Base-by-base conservation (phyloP, 2,797 vertebrate genomes). In the Sebastes aleutianus region DNA sequence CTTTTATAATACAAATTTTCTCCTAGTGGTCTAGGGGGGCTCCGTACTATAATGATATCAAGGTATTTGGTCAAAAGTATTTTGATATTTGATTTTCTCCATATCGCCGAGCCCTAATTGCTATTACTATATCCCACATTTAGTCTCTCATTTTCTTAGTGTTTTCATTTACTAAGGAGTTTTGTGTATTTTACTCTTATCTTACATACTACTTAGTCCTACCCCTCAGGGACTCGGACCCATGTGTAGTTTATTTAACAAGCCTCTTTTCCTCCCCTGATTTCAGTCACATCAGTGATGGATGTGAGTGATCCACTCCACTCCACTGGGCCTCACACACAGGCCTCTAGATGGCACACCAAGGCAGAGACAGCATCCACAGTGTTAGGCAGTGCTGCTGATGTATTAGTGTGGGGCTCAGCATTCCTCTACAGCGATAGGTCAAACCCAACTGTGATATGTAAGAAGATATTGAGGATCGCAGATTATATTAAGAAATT, bases 281-380 rank as follows among this genome's bases (percentile, higher is more conserved):
- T 56, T 80, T 67, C 3, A 79, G 64, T 78, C 70, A 24, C 67
- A 70, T 76, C 26, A 74, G 61, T 80, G 82, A 83, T 78, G 47
- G 79, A 84, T 85, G 62, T 76, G 56, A 86, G 43, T 81, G 76
- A 86, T 80, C 67, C 74, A 66, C 80, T 74, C 86, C 82, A 85
- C 67, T 74, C 86, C 82, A 85, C 67, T 29, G 74, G 86, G 85
- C 84, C 89, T 84, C 79, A 29, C 47, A 29, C 47, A 74, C 70
- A 91, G 87, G 88, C 95, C 94, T 95, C 95, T 96, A 95, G 95
- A 94, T 95, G 95, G 94, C 95, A 94, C 90, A 95, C 88, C 87
- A 92, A 93, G 89, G 92, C 93, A 95, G 90, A 93, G 90, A 83
- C 93, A 91, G 71, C 74, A 27, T 76, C 86, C 54, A 78, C 50